Evolutionary conservation across 2,113 vertebrate genomes (phyloP).

Genomic region (Porphyrio hochstetteri): DNA sequence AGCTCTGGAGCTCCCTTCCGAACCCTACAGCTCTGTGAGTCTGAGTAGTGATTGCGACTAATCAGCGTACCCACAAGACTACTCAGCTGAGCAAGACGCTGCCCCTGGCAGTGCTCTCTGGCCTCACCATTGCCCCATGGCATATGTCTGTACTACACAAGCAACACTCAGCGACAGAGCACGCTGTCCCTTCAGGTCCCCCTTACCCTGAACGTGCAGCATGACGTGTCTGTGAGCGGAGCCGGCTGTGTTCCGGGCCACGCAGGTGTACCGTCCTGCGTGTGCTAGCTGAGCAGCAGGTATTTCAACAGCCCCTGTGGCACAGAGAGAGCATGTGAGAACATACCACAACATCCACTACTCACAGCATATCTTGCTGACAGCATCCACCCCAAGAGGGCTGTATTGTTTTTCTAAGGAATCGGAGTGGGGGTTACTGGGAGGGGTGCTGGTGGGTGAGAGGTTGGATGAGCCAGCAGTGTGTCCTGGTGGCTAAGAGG

Average conservation of each 20-base stretch:
- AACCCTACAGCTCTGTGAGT: too few species aligned
- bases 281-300: constrained; percentile 81
- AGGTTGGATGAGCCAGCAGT: too few species aligned
- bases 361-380: neutral
- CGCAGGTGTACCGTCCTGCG: constrained; percentile 85
- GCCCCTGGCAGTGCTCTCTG: neutral
- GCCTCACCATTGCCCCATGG: neutral
- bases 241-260: constrained; percentile 86
- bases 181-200: neutral
- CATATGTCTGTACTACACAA: rapidly evolving
- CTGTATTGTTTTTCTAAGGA: neutral
- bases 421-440: neutral
- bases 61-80: too few species aligned
- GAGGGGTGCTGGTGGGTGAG: too few species aligned
- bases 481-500: too few species aligned
- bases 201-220: constrained; percentile 88
- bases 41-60: neutral
- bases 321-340: neutral
- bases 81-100: neutral
- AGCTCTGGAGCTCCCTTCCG: too few species aligned
- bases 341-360: neutral
- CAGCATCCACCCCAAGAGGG: neutral
- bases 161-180: neutral
- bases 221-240: constrained; percentile 84
- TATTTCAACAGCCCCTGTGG: constrained; percentile 88